These are phyloP conservation scores for Oligia latruncula DNA, from an alignment of 2,888 invertebrate species.

Conservation along the genomic window DNA sequence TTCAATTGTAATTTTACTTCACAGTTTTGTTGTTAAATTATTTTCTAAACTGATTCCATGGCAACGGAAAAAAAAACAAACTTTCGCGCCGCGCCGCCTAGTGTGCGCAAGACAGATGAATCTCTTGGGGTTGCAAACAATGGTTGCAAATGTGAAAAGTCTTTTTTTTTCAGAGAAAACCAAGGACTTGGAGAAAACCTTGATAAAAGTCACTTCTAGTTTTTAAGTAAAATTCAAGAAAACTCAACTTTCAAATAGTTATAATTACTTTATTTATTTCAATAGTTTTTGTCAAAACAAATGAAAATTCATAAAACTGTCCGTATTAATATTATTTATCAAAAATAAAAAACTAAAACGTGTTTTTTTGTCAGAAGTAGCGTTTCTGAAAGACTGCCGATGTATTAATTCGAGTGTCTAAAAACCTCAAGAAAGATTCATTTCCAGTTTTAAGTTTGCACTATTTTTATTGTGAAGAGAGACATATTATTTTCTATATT, in stretches of 20 bases:
- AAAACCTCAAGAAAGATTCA: not conserved
- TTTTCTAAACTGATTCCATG: conserved; percentile 51
- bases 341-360: not conserved
- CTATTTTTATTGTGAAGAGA: too few species aligned
- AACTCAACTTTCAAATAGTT: not conserved
- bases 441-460: too few species aligned
- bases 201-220: not conserved
- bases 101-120: conserved; percentile 2
- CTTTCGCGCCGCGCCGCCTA: conserved; percentile 27
- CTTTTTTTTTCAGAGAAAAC: not conserved
- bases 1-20: conserved; percentile 7
- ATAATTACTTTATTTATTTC: not conserved
- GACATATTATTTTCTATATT: not conserved
- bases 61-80: conserved; percentile 49
- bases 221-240: not conserved
- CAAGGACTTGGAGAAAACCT: too few species aligned
- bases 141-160: conserved; percentile 29
- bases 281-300: too few species aligned
- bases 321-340: not conserved
- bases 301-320: not conserved
- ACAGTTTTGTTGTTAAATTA: conserved; percentile 34
- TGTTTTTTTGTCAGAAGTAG: not conserved
- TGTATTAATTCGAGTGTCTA: not conserved
- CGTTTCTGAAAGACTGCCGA: too few species aligned
- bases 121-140: conserved; percentile 11